These are phyloP conservation scores for Adelphocoris suturalis DNA, from an alignment of 2,888 invertebrate species.

Conservation along the genomic window DNA sequence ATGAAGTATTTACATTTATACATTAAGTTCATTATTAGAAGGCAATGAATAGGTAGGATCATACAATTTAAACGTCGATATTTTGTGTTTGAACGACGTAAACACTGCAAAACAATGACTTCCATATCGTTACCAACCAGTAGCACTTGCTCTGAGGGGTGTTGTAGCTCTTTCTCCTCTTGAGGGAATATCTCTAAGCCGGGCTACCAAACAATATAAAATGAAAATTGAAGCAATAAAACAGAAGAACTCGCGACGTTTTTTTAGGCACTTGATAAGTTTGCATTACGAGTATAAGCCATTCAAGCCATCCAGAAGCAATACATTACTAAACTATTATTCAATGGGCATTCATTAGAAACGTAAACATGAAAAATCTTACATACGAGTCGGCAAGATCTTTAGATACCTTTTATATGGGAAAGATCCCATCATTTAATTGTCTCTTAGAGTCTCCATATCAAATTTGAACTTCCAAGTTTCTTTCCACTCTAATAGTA, in stretches of 20 bases:
- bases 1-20: no score
- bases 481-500: no score
- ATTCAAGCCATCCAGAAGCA: slow-evolving; percentile 33
- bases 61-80: not conserved
- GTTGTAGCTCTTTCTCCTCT: slow-evolving; percentile 70
- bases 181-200: slow-evolving; percentile 66
- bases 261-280: not conserved
- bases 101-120: not conserved
- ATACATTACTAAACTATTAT: not conserved
- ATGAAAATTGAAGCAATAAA: slow-evolving; percentile 41
- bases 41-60: not conserved
- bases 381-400: no score
- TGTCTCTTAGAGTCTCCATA: no score
- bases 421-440: no score
- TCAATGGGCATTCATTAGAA: no score
- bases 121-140: slow-evolving; percentile 50
- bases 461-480: no score
- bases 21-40: no score
- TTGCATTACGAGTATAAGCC: not conserved
- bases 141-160: slow-evolving; percentile 57
- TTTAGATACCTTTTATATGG: no score
- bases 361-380: no score
- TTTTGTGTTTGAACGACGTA: not conserved
- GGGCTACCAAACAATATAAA: slow-evolving; percentile 41
- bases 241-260: not conserved